Evolutionary conservation across 2,797 vertebrate genomes (phyloP).

Genomic region (Falco cherrug): DNA sequence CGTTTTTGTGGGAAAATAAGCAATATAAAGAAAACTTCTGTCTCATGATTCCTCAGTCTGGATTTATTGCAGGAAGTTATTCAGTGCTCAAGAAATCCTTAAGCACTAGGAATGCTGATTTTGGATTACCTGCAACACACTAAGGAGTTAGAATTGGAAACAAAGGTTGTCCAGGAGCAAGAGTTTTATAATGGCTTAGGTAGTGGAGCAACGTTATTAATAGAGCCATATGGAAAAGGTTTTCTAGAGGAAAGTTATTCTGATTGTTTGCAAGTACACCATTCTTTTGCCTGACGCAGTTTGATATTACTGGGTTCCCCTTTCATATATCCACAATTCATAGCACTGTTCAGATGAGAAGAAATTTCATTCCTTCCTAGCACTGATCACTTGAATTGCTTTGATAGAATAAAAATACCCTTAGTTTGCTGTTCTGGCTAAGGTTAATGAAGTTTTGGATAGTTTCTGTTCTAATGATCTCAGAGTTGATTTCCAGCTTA

Average conservation of each 20-base stretch:
- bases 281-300: not conserved
- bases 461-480: not conserved
- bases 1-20: not conserved
- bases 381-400: not conserved
- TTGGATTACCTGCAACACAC: not conserved
- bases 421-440: not conserved
- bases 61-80: not conserved
- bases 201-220: not conserved
- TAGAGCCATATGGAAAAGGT: not conserved
- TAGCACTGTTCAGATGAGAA: not conserved
- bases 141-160: not conserved
- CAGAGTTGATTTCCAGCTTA: not conserved
- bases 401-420: not conserved
- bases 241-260: not conserved
- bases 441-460: not conserved
- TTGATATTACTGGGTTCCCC: not conserved
- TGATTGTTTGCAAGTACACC: not conserved
- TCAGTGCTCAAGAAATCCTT: not conserved
- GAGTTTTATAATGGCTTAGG: not conserved
- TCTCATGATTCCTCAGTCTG: not conserved
- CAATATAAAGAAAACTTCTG: not conserved
- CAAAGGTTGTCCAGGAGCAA: not conserved
- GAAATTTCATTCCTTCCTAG: not conserved
- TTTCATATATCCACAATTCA: not conserved
- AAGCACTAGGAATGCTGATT: not conserved